phyloP scores from a whole-genome alignment of 1,140 invertebrate genomes.

The Papilio machaon region DNA sequence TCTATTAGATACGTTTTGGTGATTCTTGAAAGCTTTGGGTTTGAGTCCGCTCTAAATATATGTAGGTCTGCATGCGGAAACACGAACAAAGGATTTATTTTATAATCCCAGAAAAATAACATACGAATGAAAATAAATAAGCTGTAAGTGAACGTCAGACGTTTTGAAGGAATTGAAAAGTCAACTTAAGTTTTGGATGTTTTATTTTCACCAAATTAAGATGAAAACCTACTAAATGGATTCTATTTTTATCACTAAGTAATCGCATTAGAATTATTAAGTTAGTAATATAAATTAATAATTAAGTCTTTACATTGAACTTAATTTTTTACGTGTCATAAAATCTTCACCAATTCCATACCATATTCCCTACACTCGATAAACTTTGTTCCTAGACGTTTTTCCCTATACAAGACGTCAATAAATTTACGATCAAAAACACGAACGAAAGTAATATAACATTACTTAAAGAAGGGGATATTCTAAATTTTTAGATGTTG shows the following conservation, averaged over 20 bases:
- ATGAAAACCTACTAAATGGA: not conserved
- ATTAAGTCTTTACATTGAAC: slow-evolving; percentile 1
- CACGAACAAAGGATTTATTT: slow-evolving; percentile 22
- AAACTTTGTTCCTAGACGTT: not conserved
- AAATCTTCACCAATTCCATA: not conserved
- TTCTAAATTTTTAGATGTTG: slow-evolving; percentile 56
- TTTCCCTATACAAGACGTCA: slow-evolving; percentile 28
- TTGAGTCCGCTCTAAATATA: slow-evolving; percentile 8
- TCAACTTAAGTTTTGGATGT: not conserved
- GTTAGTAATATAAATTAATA: too few species aligned
- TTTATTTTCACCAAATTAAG: not conserved
- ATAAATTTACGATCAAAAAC: slow-evolving; percentile 40
- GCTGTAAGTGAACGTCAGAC: not conserved
- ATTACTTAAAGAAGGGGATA: slow-evolving; percentile 61
- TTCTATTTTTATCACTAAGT: not conserved
- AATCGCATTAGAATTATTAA: too few species aligned
- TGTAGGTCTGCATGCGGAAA: slow-evolving; percentile 13
- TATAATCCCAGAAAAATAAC: not conserved
- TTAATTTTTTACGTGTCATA: not conserved
- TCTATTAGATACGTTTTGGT: slow-evolving; percentile 42
- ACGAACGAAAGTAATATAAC: slow-evolving; percentile 50
- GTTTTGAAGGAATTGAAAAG: not conserved
- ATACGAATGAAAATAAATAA: not conserved
- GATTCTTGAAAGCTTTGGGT: slow-evolving; percentile 27
- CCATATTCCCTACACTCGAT: not conserved